Percentiles rank a stretch among this genome's conserved stretches.
Evolutionary conservation across 2,888 invertebrate genomes (phyloP).

Genomic region (Hybos culiciformis): DNA sequence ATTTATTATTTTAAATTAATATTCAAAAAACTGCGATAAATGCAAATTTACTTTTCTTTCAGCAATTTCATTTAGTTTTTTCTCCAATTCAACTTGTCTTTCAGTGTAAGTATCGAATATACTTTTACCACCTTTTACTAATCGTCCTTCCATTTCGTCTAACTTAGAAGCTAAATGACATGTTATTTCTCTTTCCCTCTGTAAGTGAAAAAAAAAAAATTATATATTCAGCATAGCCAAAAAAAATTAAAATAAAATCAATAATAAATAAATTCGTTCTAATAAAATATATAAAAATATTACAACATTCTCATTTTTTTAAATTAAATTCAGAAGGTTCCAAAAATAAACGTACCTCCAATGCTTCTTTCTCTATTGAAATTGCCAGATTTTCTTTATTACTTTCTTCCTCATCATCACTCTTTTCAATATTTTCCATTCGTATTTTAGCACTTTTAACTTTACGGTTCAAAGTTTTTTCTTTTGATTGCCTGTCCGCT

Average conservation of each 20-base stretch:
- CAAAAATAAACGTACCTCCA: neutral
- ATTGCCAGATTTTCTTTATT: constrained; percentile 35
- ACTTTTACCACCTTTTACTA: constrained; percentile 88
- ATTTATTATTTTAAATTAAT: neutral
- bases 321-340: neutral
- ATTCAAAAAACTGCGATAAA: too few species aligned
- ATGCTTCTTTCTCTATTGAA: constrained; percentile 5
- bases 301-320: neutral
- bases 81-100: constrained; percentile 79
- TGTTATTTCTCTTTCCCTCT: constrained; percentile 55
- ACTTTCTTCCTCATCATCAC: constrained; percentile 23
- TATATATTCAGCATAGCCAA: neutral
- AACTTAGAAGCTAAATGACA: constrained; percentile 68
- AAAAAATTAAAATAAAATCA: neutral
- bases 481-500: constrained; percentile 34
- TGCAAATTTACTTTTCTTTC: constrained; percentile 68
- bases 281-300: too few species aligned
- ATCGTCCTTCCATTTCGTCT: constrained; percentile 77
- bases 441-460: constrained; percentile 26
- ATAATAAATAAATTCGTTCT: too few species aligned
- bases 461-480: constrained; percentile 21
- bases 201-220: constrained; percentile 40
- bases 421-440: too few species aligned
- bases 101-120: constrained; percentile 92
- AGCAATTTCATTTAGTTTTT: constrained; percentile 71